phyloP scores from a whole-genome alignment of 2,888 invertebrate species.

The Caenorhabditis japonica region DNA sequence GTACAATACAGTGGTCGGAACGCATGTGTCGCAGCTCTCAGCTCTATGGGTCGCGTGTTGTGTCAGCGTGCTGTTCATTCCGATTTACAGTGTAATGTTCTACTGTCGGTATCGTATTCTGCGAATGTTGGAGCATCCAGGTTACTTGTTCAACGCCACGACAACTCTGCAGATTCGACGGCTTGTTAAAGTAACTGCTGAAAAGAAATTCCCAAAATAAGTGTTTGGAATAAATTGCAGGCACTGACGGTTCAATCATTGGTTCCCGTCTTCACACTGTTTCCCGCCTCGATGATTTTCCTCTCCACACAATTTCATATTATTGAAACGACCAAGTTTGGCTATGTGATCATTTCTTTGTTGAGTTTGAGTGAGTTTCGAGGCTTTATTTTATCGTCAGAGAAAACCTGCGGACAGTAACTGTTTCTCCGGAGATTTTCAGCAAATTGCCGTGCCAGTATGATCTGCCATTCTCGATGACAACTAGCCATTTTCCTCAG shows the following conservation, averaged over 20 bases:
- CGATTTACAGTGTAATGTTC: constrained; percentile 51
- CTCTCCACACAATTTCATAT: constrained; percentile 43
- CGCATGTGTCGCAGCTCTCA: constrained; percentile 37
- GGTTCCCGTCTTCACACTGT: constrained; percentile 39
- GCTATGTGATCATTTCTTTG: constrained; percentile 47
- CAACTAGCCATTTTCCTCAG: too few relatives aligned
- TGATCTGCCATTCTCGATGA: too few relatives aligned
- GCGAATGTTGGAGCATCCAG: constrained; percentile 35
- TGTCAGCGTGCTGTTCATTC: constrained; percentile 28
- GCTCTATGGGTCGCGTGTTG: constrained; percentile 46
- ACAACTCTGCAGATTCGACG: constrained; percentile 40
- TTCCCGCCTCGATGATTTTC: constrained; percentile 41
- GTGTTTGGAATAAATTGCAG: constrained; percentile 23
- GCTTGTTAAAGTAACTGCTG: constrained; percentile 29
- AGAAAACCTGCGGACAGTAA: too few relatives aligned
- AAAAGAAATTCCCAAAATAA: too few relatives aligned
- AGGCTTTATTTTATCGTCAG: too few relatives aligned
- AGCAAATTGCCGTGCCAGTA: too few relatives aligned
- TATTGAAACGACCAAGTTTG: constrained; percentile 45
- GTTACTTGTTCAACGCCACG: constrained; percentile 43
- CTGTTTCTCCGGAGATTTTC: neutral
- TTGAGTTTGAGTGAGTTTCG: constrained; percentile 48
- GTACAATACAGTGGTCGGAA: constrained; percentile 47
- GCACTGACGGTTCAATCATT: constrained; percentile 44
- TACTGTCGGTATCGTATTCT: constrained; percentile 45